Conservation (phyloP, 1,140 invertebrate species). For the Drosophila guanche region DNA sequence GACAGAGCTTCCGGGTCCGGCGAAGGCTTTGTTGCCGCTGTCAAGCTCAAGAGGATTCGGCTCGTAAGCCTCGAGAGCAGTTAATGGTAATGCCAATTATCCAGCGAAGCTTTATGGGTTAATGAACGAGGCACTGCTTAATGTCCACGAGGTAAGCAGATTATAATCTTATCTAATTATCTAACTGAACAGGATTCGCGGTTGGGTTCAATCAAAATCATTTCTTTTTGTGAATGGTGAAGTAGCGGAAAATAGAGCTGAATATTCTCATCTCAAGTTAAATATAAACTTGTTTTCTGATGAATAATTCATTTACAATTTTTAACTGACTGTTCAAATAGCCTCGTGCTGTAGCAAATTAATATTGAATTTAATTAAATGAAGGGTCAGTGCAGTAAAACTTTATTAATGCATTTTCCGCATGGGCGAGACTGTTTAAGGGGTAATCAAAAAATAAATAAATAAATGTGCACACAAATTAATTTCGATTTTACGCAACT, state of each 20-base stretch:
- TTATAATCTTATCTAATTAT: constrained; percentile 23
- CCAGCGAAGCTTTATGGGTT: constrained; percentile 32
- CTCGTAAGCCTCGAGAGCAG: constrained; percentile 35
- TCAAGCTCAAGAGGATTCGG: constrained; percentile 36
- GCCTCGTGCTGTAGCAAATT: constrained; percentile 17
- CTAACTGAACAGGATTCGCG: not conserved
- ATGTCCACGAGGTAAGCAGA: constrained; percentile 6
- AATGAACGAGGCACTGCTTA: constrained; percentile 35
- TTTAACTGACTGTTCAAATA: not conserved
- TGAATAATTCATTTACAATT: no score
- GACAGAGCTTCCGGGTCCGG: constrained; percentile 3
- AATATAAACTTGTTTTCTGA: no score
- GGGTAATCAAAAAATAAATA: constrained; percentile 43
- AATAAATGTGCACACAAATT: constrained; percentile 62
- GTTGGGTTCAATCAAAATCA: no score
- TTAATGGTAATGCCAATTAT: constrained; percentile 47
- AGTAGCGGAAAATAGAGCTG: no score
- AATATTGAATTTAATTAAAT: constrained; percentile 36
- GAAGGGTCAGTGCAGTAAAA: constrained; percentile 18
- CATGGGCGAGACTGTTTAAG: constrained; percentile 2
- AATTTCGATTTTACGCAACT: constrained; percentile 52
- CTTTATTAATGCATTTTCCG: constrained; percentile 42
- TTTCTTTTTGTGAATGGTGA: not conserved
- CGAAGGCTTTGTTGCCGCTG: constrained; percentile 19
- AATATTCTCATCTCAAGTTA: no score